Conservation (phyloP, 2,797 vertebrate species). For the Chrosomus eos region DNA sequence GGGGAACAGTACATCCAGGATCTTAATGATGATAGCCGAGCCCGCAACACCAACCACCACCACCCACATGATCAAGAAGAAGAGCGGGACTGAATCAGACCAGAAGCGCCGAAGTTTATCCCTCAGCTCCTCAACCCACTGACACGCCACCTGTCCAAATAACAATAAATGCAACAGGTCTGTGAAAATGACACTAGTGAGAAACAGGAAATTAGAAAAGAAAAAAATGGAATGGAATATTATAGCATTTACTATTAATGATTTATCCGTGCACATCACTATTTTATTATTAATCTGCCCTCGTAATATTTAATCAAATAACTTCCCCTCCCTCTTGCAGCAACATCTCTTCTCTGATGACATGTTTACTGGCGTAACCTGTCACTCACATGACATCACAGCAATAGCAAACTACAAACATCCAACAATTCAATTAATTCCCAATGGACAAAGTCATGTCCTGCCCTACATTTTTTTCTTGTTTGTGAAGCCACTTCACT, state of each 20-base stretch:
- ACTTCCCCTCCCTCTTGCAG: neutral
- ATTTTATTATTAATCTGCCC: neutral
- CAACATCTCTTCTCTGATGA: neutral
- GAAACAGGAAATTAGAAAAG: neutral
- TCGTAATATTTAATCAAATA: neutral
- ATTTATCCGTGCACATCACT: neutral
- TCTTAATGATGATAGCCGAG: conserved; percentile 86
- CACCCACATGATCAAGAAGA: conserved; percentile 89
- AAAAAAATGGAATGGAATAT: no score
- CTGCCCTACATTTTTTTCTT: neutral
- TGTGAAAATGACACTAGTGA: neutral
- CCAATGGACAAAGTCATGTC: neutral
- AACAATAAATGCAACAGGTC: neutral
- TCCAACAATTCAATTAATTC: neutral
- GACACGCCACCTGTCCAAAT: conserved; percentile 85
- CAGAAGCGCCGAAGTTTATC: conserved; percentile 85
- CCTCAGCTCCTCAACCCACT: conserved; percentile 86
- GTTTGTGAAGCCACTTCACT: neutral
- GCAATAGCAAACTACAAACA: neutral
- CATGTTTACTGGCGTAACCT: neutral
- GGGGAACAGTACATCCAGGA: conserved; percentile 88
- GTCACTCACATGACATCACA: neutral
- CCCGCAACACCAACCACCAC: conserved; percentile 86
- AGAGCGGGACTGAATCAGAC: conserved; percentile 83
- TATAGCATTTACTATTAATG: neutral